Percentiles rank a stretch among this genome's conserved stretches.
Conservation (phyloP, 2,888 invertebrate genomes). For the Chaetoderma sp. region DNA sequence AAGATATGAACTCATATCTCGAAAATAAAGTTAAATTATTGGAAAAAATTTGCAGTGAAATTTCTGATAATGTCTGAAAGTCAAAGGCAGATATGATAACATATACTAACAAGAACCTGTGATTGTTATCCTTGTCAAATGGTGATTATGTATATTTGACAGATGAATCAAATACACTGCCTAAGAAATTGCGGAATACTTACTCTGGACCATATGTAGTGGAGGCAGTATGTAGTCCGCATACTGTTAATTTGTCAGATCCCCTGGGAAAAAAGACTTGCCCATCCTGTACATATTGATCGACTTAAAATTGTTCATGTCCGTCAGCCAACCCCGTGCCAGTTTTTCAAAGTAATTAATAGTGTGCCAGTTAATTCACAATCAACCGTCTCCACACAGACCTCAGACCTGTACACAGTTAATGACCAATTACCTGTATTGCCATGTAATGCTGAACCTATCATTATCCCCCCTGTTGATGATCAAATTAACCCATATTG, state of each 20-base stretch:
- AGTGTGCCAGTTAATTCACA: too few relatives aligned
- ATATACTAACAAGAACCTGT: conserved; percentile 6
- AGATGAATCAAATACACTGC: conserved; percentile 24
- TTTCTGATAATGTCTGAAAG: neutral
- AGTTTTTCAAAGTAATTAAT: conserved; percentile 18
- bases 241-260: conserved; percentile 25
- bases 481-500: too few relatives aligned
- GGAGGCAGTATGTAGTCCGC: conserved; percentile 21
- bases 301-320: conserved; percentile 36
- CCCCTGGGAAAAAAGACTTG: conserved; percentile 6
- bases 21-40: neutral
- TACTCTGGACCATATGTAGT: conserved; percentile 35
- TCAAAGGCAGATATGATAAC: conserved; percentile 14
- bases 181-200: conserved; percentile 27
- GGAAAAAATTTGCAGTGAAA: neutral
- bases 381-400: too few relatives aligned
- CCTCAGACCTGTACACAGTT: too few relatives aligned
- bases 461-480: too few relatives aligned
- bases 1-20: neutral
- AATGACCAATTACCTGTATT: too few relatives aligned
- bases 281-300: conserved; percentile 30
- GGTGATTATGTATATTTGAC: conserved; percentile 36
- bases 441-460: too few relatives aligned
- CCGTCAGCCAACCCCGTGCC: conserved; percentile 20
- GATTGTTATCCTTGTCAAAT: conserved; percentile 3